Percentiles rank a stretch among this genome's conserved stretches.
Evolutionary conservation across 2,113 vertebrate genomes (phyloP).

Genomic region (Rattus norvegicus): GRCr8 NC_086020.1:236622501-236623000

Average conservation of each 20-base stretch:
- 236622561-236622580: neutral
- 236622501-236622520: neutral
- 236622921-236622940: neutral
- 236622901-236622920: constrained; percentile 10
- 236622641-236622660: neutral
- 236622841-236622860: neutral
- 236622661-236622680: neutral
- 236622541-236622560: neutral
- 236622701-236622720: neutral
- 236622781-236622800: neutral
- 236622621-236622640: neutral
- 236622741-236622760: too few relatives aligned
- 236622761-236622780: neutral
- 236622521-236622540: neutral
- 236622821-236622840: too few relatives aligned
- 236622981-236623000: neutral
- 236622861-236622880: neutral
- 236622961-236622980: neutral
- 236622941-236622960: neutral
- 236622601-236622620: neutral
- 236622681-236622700: neutral
- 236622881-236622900: neutral
- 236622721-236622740: neutral
- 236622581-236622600: neutral
- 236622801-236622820: rapidly evolving